Evolutionary conservation across 2,888 invertebrate species (phyloP).

Genomic region (Electrophaes corylata): DNA sequence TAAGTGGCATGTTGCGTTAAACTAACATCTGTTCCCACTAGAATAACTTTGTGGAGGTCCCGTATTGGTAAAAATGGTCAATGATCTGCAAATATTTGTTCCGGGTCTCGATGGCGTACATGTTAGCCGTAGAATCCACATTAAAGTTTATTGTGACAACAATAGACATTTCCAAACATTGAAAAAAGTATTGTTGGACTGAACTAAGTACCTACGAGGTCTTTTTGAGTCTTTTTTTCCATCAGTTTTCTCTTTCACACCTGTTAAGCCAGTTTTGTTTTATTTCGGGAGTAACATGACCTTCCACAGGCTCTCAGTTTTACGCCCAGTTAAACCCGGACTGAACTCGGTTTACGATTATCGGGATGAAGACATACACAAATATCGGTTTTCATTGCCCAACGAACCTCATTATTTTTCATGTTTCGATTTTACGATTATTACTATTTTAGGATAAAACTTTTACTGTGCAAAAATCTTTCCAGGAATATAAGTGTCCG

Average conservation of each 20-base stretch:
- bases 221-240: background rate
- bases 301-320: constrained; percentile 73
- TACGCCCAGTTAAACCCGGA: constrained; percentile 75
- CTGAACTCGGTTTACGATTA: constrained; percentile 78
- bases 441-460: constrained; percentile 48
- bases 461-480: constrained; percentile 50
- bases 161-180: too few species aligned
- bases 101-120: too few species aligned
- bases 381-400: constrained; percentile 58
- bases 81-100: too few species aligned
- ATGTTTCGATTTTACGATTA: constrained; percentile 62
- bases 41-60: too few species aligned
- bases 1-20: too few species aligned
- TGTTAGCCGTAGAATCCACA: too few species aligned
- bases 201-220: background rate
- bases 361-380: constrained; percentile 73
- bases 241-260: constrained; percentile 8
- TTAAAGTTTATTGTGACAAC: too few species aligned
- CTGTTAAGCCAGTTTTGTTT: constrained; percentile 52
- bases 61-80: too few species aligned
- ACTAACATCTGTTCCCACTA: too few species aligned
- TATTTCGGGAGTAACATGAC: constrained; percentile 74
- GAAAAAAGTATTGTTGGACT: too few species aligned
- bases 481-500: constrained; percentile 44
- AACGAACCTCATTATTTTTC: constrained; percentile 32